phyloP scores from a whole-genome alignment of 2,888 invertebrate species.

The Morinoia aosen region DNA sequence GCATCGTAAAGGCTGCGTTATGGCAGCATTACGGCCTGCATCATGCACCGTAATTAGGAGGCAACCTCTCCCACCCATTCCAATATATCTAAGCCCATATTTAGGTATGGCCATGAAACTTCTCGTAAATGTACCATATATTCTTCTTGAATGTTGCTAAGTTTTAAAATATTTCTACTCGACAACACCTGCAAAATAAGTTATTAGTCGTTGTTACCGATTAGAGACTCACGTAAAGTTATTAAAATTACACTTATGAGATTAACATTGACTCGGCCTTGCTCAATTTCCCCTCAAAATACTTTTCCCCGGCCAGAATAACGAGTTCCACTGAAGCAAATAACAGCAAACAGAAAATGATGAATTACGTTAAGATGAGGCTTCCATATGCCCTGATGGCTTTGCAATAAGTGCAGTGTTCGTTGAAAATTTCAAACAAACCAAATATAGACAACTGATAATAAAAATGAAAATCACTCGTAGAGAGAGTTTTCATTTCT shows the following conservation, averaged over 20 bases:
- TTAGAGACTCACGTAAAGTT: background rate
- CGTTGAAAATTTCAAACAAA: no score
- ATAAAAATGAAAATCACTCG: no score
- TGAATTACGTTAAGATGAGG: no score
- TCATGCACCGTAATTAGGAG: slow-evolving; percentile 36
- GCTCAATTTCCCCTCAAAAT: background rate
- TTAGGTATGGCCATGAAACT: background rate
- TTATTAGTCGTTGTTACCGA: background rate
- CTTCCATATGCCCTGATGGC: no score
- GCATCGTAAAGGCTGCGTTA: slow-evolving; percentile 31
- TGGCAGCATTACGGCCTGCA: slow-evolving; percentile 7
- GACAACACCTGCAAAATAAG: background rate
- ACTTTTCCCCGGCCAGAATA: background rate
- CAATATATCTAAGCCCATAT: background rate
- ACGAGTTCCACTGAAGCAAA: no score
- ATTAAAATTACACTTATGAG: background rate
- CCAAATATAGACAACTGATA: no score
- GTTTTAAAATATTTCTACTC: background rate
- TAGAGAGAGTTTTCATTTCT: no score
- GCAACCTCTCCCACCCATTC: background rate
- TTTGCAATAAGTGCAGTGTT: no score
- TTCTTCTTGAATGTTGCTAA: background rate
- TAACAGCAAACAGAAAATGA: no score
- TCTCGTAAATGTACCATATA: background rate
- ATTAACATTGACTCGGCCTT: background rate